These are phyloP conservation scores for Uria lomvia DNA, from an alignment of 2,113 vertebrate species.

Conservation along the genomic window DNA sequence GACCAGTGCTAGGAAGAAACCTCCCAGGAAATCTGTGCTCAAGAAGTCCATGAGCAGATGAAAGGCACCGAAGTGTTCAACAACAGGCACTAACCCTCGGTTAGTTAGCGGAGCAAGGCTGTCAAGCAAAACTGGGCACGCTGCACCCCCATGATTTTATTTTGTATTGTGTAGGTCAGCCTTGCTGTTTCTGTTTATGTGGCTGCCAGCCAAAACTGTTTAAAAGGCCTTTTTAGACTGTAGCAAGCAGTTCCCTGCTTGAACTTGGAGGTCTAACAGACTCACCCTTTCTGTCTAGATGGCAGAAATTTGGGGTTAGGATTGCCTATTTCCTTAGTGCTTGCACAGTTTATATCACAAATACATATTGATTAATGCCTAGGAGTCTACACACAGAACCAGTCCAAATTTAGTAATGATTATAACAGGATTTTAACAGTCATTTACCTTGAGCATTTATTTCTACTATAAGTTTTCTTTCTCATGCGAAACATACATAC, in stretches of 20 bases:
- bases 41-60: background rate
- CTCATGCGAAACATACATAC: constrained; percentile 53
- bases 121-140: background rate
- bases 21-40: background rate
- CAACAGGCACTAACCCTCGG: background rate
- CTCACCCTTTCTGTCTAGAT: background rate
- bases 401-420: background rate
- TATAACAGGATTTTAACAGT: constrained; percentile 10
- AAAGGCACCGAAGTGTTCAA: background rate
- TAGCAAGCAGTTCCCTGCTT: background rate
- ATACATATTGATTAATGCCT: background rate
- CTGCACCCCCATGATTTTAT: background rate
- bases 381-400: background rate
- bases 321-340: background rate
- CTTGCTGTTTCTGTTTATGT: background rate
- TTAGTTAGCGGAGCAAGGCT: background rate
- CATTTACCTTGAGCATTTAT: background rate
- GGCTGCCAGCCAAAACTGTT: background rate
- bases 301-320: background rate
- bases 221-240: constrained; percentile 15
- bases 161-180: background rate
- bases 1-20: background rate
- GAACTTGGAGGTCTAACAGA: background rate
- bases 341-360: background rate
- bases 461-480: constrained; percentile 44